These are phyloP conservation scores for Zenarchopterus dispar DNA, from an alignment of 2,797 vertebrate genomes.

Conservation along the genomic window DNA sequence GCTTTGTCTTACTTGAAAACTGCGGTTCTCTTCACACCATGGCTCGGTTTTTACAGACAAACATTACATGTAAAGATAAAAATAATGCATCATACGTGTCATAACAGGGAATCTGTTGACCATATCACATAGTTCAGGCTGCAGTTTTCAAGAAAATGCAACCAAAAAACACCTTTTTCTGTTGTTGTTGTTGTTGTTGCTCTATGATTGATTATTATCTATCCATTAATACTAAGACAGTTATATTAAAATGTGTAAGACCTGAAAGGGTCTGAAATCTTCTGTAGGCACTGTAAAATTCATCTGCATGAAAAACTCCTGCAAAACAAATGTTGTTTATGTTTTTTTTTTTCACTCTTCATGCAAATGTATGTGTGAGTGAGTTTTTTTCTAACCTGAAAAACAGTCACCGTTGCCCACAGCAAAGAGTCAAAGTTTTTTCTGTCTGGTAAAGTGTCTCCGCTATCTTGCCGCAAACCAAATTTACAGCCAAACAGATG, in stretches of 20 bases:
- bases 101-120: no score
- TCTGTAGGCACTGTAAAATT: not conserved
- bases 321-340: conserved; percentile 12
- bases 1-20: no score
- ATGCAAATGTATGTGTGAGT: conserved; percentile 2
- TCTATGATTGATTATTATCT: no score
- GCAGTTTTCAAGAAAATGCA: not conserved
- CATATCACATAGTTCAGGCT: no score
- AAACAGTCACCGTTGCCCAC: conserved; percentile 95
- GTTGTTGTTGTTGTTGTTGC: no score
- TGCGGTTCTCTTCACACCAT: no score
- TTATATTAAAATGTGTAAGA: no score
- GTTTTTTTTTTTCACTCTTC: not conserved
- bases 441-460: conserved; percentile 92
- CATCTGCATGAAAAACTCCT: conserved; percentile 5
- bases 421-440: conserved; percentile 96
- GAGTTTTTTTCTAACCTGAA: conserved; percentile 85
- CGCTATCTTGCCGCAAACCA: conserved; percentile 88
- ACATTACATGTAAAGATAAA: no score
- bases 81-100: no score
- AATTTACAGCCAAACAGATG: conserved; percentile 98
- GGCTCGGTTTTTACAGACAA: no score
- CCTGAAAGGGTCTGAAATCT: not conserved
- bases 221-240: no score
- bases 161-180: no score